These are phyloP conservation scores for Chiloscyllium plagiosum DNA, from an alignment of 2,113 vertebrate genomes.

Conservation along the genomic window DNA sequence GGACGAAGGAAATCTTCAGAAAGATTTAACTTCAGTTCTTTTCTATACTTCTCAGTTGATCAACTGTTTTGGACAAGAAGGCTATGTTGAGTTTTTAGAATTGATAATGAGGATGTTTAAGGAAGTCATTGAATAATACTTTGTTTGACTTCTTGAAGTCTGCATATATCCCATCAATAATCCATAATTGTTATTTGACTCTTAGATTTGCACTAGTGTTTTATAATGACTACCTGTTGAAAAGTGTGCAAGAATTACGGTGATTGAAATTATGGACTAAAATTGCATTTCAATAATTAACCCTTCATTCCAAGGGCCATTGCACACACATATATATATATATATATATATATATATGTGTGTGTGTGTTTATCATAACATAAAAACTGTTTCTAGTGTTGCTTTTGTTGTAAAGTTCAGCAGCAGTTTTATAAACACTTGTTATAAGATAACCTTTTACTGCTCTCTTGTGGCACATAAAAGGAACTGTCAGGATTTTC, in stretches of 20 bases:
- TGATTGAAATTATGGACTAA: not conserved
- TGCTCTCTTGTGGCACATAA: slow-evolving; percentile 29
- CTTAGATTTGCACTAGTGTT: not conserved
- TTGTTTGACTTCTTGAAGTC: not conserved
- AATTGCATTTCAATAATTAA: not conserved
- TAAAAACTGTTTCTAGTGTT: not conserved
- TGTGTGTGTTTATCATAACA: not conserved
- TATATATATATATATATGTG: too few species aligned
- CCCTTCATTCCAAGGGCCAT: not conserved
- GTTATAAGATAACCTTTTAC: not conserved
- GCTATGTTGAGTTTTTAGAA: not conserved
- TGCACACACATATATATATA: too few species aligned
- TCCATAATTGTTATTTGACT: not conserved
- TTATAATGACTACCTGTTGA: not conserved
- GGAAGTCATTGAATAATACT: not conserved
- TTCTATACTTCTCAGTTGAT: not conserved
- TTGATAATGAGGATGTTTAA: not conserved
- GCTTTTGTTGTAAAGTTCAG: not conserved
- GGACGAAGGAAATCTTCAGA: not conserved
- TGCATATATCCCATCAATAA: not conserved
- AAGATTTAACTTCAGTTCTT: not conserved
- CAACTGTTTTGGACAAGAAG: not conserved
- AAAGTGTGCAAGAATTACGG: not conserved
- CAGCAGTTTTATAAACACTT: not conserved
- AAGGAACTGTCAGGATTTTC: not conserved